Evolutionary conservation across 1,140 invertebrate species (phyloP), one percentile per base, ranked within the genome.

Genomic region (Epicauta chinensis): DNA sequence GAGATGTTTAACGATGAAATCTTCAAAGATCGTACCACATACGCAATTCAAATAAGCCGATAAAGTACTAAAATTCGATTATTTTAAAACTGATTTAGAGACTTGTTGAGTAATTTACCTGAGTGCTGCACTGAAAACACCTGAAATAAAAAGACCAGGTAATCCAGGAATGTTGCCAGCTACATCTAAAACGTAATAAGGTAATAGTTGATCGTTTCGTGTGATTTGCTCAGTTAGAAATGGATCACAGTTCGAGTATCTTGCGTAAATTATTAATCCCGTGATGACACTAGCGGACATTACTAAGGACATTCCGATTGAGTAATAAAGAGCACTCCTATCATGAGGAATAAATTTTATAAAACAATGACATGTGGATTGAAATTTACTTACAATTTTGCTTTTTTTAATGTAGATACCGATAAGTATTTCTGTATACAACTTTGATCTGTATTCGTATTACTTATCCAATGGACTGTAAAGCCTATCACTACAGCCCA

Each of bases 171-270:
- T 58, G 32, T 64, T 32, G 5, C 71, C 69, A 2, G 80, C 58
- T 12, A 72, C 69, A 32, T 79, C 75, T 73, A 80, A 74, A 3
- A 81, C 76, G 61, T 73, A 79, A 39, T 71, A 70, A 3, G 77
- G 77, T 13, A 78, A 62, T 3, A 80, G 55, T 67, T 80, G 69
- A 60, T 72, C 73, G 41, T 58, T 58, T 40, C 71, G 74, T 41
- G 57, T 34, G 1, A 76, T 65, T 66, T 78, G 75, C 58, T 78
- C 72, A 5, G 76, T 74, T 14, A 68, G 58, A 17, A 88, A 65
- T 0, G 86, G 86, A 71, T 89, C 86, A 66, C 87, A 89, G n/a
- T 81, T 73, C 32, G 76, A 68, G 65, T 87, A 89, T n/a, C 79
- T 75, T 0, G 82, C 83, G 60, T 81, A 89, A 56, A 89, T 80